Conservation (phyloP, 2,888 invertebrate species). For the Amphipoea lucens region DNA sequence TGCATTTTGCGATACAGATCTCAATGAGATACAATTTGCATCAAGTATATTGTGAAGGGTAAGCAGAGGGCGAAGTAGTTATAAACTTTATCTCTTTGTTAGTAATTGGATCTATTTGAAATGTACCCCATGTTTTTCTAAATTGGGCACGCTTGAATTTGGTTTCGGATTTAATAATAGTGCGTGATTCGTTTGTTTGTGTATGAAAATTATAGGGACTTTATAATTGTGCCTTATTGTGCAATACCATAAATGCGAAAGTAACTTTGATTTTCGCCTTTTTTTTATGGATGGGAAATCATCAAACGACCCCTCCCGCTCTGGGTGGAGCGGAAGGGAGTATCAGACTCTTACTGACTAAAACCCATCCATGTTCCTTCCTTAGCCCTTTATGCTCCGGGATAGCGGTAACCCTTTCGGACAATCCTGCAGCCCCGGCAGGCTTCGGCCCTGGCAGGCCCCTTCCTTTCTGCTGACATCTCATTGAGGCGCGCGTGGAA, state of each 20-base stretch:
- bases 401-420: too few relatives aligned
- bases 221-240: not conserved
- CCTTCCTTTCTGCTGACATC: too few relatives aligned
- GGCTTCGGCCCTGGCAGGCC: too few relatives aligned
- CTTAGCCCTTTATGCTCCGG: too few relatives aligned
- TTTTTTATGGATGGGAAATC: too few relatives aligned
- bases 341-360: too few relatives aligned
- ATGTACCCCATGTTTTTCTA: constrained; percentile 10
- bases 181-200: constrained; percentile 18
- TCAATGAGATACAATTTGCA: constrained; percentile 54
- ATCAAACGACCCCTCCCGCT: too few relatives aligned
- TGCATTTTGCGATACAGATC: constrained; percentile 53
- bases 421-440: too few relatives aligned
- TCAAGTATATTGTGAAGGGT: constrained; percentile 31
- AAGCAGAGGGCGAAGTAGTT: not conserved
- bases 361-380: too few relatives aligned
- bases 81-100: constrained; percentile 29
- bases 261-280: too few relatives aligned
- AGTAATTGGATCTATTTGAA: constrained; percentile 41
- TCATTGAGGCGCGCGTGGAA: too few relatives aligned
- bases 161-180: constrained; percentile 13
- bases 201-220: not conserved
- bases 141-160: constrained; percentile 11
- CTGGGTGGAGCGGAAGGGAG: too few relatives aligned
- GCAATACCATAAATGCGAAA: not conserved